Evolutionary conservation across 2,888 invertebrate genomes (phyloP).

Genomic region (Serripes groenlandicus): DNA sequence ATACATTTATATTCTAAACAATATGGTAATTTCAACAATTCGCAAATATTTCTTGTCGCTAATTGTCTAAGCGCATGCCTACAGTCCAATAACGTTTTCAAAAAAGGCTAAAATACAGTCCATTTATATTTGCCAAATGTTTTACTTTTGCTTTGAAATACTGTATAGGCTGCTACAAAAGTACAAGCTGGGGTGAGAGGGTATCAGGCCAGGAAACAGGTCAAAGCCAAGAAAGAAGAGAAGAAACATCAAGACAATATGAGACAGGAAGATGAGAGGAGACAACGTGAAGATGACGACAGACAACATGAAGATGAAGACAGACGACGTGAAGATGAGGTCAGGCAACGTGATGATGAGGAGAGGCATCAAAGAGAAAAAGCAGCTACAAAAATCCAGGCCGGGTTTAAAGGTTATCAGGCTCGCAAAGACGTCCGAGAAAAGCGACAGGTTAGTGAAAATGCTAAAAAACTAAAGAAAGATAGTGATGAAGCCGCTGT

Average conservation of each 20-base stretch:
- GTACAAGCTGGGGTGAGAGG: constrained; percentile 60
- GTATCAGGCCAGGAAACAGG: constrained; percentile 32
- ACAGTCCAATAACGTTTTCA: too few species aligned
- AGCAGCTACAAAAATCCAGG: constrained; percentile 52
- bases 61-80: too few species aligned
- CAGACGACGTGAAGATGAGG: constrained; percentile 11
- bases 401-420: constrained; percentile 52
- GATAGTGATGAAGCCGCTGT: constrained; percentile 45
- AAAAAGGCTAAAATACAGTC: too few species aligned
- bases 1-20: too few species aligned
- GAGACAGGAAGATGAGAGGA: not conserved
- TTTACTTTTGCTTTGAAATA: constrained; percentile 40
- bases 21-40: too few species aligned
- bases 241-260: constrained; percentile 1
- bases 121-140: constrained; percentile 56
- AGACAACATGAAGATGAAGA: constrained; percentile 7
- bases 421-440: constrained; percentile 25
- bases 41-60: too few species aligned
- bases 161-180: constrained; percentile 50
- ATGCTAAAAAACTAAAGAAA: constrained; percentile 15
- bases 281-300: constrained; percentile 1
- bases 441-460: constrained; percentile 49
- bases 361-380: constrained; percentile 22
- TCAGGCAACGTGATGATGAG: constrained; percentile 5
- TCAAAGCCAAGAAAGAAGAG: not conserved